Evolutionary conservation across 2,113 vertebrate genomes (phyloP).

Genomic region (Terrapene triunguis): DNA sequence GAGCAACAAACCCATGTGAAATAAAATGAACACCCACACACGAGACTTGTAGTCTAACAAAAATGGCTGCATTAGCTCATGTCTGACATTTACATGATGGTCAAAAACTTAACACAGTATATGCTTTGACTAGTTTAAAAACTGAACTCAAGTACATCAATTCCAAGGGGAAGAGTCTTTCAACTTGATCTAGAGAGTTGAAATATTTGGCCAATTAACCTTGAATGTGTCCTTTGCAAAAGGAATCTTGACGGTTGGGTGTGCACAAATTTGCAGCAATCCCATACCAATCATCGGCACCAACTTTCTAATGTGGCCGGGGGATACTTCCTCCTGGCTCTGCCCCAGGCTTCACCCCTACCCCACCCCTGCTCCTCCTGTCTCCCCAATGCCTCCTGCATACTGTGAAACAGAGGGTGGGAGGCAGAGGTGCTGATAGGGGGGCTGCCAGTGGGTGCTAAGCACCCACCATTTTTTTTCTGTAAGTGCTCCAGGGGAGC

Average conservation of each 20-base stretch:
- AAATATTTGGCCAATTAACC: not conserved
- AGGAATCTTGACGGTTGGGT: not conserved
- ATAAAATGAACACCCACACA: not conserved
- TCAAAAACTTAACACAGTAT: not conserved
- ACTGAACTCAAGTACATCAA: fast-evolving
- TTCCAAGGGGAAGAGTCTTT: not conserved
- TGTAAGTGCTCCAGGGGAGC: too few species aligned
- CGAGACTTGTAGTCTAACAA: not conserved
- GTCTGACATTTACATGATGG: not conserved
- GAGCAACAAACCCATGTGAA: not conserved
- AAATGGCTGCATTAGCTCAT: not conserved
- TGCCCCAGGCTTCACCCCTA: too few species aligned
- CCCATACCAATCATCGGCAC: not conserved
- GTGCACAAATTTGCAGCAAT: not conserved
- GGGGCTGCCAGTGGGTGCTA: too few species aligned
- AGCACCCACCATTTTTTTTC: too few species aligned
- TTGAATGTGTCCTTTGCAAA: not conserved
- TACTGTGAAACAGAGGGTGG: too few species aligned
- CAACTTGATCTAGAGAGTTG: not conserved
- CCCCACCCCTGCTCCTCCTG: too few species aligned
- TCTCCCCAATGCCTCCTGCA: too few species aligned
- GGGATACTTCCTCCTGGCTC: too few species aligned
- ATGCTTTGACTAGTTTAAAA: not conserved
- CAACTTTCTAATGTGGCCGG: too few species aligned
- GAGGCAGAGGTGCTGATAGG: too few species aligned